Evolutionary conservation across 2,888 invertebrate species (phyloP).

Genomic region (Seira sanloemensis): DNA sequence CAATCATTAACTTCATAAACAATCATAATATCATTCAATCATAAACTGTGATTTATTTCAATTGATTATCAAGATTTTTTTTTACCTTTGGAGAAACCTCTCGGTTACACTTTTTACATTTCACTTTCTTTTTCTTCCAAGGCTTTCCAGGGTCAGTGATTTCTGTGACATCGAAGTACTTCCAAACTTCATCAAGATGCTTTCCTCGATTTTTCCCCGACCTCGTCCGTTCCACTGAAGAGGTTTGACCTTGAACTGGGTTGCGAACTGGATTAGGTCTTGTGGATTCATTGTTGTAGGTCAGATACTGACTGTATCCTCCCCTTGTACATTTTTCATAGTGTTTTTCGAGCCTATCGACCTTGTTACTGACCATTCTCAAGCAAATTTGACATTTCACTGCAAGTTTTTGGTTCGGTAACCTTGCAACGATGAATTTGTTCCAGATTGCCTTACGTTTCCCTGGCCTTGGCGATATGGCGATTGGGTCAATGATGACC

Average conservation of each 20-base stretch:
- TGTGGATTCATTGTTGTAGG: too few species aligned
- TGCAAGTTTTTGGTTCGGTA: constrained; percentile 20
- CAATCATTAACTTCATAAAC: background rate
- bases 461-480: background rate
- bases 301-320: background rate
- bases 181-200: constrained; percentile 29
- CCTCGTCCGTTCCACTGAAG: background rate
- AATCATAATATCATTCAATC: background rate
- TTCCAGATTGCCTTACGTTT: constrained; percentile 24
- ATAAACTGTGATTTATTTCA: background rate
- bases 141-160: background rate
- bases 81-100: constrained; percentile 23
- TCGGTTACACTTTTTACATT: constrained; percentile 21
- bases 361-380: constrained; percentile 14
- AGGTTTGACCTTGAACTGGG: background rate
- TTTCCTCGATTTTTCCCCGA: background rate
- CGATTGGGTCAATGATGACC: background rate
- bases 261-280: background rate
- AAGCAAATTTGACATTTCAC: constrained; percentile 21
- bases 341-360: constrained; percentile 21
- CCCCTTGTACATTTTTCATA: constrained; percentile 25
- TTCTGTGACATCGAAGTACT: constrained; percentile 6
- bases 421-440: constrained; percentile 11
- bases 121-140: background rate
- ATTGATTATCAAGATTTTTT: background rate